Evolutionary conservation across 1,140 invertebrate genomes (phyloP), one percentile per base, ranked within the genome.

Genomic region (Drosophila sucinea): DNA sequence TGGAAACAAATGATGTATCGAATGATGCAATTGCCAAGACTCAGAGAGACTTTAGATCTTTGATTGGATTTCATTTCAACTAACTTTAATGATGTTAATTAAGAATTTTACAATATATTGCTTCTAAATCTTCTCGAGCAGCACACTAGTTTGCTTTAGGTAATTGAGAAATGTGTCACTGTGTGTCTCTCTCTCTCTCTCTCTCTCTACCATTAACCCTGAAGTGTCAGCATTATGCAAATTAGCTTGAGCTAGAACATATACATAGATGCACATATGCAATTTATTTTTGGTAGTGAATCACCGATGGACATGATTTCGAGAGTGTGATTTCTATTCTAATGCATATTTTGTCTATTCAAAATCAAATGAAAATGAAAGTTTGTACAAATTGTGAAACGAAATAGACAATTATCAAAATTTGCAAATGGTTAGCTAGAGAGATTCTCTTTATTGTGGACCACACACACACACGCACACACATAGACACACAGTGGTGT

Each of bases 151-250:
- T 17, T 17, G 17, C 17, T 17, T 17, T 17, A 17, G 17, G 17
- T 17, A 5, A 33, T 33, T 33, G 32, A 33, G 32, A 33, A 47
- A 47, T 47, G 44, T 47, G 44, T 47, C 23, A 23, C 6, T 44
- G n/a, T 6, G 11, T 44, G n/a, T 44, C n/a, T 17, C 3, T 41
- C 44, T 5, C n/a, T 25, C 41, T 44, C 0, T 47, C 23, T 0
- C 23, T 51, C 7, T 51, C 6, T 4, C 44, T 51, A 27, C 44
- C 23, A 51, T 27, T 51, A 51, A 51, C 44, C 44, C 44, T 51
- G 44, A 51, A 23, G 23, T 51, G 44, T 51, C 44, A 47, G 17
- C 44, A 25, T 47, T 51, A 27, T 51, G 44, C 44, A 51, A 51
- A 51, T 51, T 51, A 51, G 23, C 44, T 51, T 27, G 8, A 51